Conservation (phyloP, 2,888 invertebrate genomes). For the Neuroscelio doddi region DNA sequence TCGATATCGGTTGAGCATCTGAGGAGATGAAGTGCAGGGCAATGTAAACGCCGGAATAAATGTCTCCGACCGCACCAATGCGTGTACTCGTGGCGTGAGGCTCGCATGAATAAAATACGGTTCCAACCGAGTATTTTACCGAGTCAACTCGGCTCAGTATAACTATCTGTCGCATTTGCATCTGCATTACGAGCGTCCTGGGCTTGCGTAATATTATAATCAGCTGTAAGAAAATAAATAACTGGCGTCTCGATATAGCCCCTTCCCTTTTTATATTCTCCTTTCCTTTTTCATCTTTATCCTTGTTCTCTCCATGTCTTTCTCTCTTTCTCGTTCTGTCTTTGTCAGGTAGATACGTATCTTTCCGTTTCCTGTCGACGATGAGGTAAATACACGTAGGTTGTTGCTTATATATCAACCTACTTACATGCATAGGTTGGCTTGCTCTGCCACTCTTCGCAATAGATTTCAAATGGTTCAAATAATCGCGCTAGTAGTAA, state of each 20-base stretch:
- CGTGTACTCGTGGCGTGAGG: constrained; percentile 9
- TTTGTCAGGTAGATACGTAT: constrained; percentile 54
- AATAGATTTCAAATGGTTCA: constrained; percentile 1
- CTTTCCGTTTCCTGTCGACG: constrained; percentile 61
- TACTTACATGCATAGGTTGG: constrained; percentile 26
- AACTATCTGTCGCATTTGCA: constrained; percentile 34
- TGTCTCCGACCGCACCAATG: constrained; percentile 10
- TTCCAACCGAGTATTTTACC: constrained; percentile 28
- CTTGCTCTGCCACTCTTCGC: constrained; percentile 3
- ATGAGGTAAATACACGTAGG: constrained; percentile 38
- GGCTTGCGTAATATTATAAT: constrained; percentile 66
- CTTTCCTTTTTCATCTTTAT: constrained; percentile 11
- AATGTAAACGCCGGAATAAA: constrained; percentile 31
- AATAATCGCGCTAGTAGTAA: constrained; percentile 2
- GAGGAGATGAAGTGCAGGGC: constrained; percentile 11
- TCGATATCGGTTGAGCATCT: constrained; percentile 24
- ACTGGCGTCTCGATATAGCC: constrained; percentile 48
- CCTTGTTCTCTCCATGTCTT: constrained; percentile 25
- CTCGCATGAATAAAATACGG: constrained; percentile 42
- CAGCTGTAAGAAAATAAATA: constrained; percentile 62
- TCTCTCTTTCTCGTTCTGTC: constrained; percentile 35
- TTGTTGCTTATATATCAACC: constrained; percentile 20
- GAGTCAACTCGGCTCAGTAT: constrained; percentile 14
- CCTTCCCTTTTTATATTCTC: constrained; percentile 7
- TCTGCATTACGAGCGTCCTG: constrained; percentile 49